Evolutionary conservation across 2,113 vertebrate genomes (phyloP).

Genomic region (Solea solea): DNA sequence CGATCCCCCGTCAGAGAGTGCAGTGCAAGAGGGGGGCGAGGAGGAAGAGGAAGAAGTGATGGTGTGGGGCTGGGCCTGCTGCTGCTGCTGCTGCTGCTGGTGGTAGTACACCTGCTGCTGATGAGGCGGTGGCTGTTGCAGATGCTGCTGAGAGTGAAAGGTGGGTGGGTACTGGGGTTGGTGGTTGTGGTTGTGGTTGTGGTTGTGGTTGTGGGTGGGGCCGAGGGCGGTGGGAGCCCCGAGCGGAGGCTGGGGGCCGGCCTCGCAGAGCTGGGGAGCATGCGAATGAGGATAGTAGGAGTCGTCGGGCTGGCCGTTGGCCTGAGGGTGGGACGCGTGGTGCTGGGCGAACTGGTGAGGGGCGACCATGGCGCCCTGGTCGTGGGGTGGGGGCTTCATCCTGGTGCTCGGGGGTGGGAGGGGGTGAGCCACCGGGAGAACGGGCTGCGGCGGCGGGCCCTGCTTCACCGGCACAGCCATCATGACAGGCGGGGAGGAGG

Average conservation of each 20-base stretch:
- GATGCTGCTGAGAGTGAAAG: constrained; percentile 81
- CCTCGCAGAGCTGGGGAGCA: constrained; percentile 79
- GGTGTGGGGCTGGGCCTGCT: constrained; percentile 83
- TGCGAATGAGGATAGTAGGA: constrained; percentile 72
- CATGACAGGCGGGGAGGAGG: constrained; percentile 76
- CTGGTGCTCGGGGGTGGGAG: constrained; percentile 78
- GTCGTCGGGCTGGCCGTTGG: constrained; percentile 79
- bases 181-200: constrained; percentile 63
- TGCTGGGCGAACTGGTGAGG: constrained; percentile 70
- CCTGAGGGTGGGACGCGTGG: constrained; percentile 69
- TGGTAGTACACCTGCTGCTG: constrained; percentile 76
- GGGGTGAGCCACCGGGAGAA: constrained; percentile 80
- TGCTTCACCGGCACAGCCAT: constrained; percentile 78
- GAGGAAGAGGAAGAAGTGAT: constrained; percentile 74
- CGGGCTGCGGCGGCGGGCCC: constrained; percentile 71
- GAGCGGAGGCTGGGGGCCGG: constrained; percentile 73
- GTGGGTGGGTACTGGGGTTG: constrained; percentile 74
- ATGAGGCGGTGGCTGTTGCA: constrained; percentile 51
- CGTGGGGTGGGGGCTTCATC: constrained; percentile 75
- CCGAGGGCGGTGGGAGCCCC: constrained; percentile 68
- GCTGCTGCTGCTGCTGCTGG: constrained; percentile 67
- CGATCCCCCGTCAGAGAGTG: constrained; percentile 86
- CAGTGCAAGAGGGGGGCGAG: constrained; percentile 86
- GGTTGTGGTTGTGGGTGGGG: constrained; percentile 67
- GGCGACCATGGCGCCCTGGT: constrained; percentile 53